Base-by-base conservation (phyloP, 1,140 invertebrate species). In the Eurosta solidaginis region DNA sequence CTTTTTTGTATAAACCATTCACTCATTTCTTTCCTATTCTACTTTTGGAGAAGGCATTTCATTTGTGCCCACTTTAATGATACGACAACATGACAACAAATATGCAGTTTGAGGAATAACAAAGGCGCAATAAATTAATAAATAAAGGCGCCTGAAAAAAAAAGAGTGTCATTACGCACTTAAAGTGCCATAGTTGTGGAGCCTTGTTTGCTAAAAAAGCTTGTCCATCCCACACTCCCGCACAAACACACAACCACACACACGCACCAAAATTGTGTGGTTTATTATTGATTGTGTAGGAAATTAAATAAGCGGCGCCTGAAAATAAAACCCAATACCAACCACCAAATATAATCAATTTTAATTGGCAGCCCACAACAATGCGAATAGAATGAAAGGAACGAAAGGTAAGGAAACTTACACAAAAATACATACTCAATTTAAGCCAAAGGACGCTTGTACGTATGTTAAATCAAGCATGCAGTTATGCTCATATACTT, bases 241-340 rank as follows among this genome's bases (percentile, higher is more conserved):
- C 17, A 14, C 33, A 73, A 22, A n/a, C 14, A 47, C 45, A 14
- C 25, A n/a, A n/a, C n/a, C n/a, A 14, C 25, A 14, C 29, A n/a
- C 74, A 6, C 25, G 20, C 45, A 27, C 63, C 33, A 4, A n/a
- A 42, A 9, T 9, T 5, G 73, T 12, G 40, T 74, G 17, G 40
- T 74, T 33, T 54, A 25, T 76, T 49, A 47, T 29, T 76, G 45
- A 76, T 49, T 76, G 45, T 76, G 45, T 76, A 33, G 45, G 17
- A 76, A 76, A 76, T 76, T 76, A 76, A 76, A 76, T 76, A 76
- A 54, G 45, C 45, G n/a, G 40, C 75, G 42, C 42, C 75, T 50
- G 75, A 36, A 54, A 76, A 76, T 47, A 76, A 76, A 76, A 50
- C 22, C 75, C 75, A 49, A 50, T 40, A 20, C 45, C 33, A 45